Conservation (phyloP, 2,797 vertebrate genomes). For the Argya squamiceps region DNA sequence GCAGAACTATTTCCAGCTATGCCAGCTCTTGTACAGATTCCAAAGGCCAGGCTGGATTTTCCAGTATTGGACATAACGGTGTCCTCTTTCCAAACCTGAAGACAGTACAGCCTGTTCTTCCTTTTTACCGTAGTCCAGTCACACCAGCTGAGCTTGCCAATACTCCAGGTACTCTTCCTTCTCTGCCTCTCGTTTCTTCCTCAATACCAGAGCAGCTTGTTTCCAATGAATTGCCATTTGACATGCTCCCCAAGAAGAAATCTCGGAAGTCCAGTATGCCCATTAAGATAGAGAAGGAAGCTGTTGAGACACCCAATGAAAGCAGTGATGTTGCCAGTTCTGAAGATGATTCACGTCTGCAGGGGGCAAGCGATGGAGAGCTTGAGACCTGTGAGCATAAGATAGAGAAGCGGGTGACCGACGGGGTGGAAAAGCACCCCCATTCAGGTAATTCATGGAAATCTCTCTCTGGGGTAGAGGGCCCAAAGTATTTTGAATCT, state of each 20-base stretch:
- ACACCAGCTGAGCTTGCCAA: constrained; percentile 93
- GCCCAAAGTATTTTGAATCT: constrained; percentile 69
- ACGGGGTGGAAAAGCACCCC: constrained; percentile 51
- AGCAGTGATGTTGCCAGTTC: constrained; percentile 79
- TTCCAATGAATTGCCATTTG: constrained; percentile 76
- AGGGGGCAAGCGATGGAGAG: constrained; percentile 77
- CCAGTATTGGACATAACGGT: constrained; percentile 84
- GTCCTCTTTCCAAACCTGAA: constrained; percentile 95
- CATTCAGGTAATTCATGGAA: constrained; percentile 65
- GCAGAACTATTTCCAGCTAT: constrained; percentile 82
- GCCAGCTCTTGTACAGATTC: constrained; percentile 80
- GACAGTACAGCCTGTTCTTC: constrained; percentile 95
- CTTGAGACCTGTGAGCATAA: constrained; percentile 66
- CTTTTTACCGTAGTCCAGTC: constrained; percentile 93
- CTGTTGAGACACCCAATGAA: constrained; percentile 74
- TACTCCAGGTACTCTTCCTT: constrained; percentile 89
- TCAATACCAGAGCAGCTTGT: constrained; percentile 84
- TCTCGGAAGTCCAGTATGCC: constrained; percentile 98
- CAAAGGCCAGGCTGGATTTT: constrained; percentile 82
- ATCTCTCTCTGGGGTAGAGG: constrained; percentile 61
- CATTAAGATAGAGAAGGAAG: constrained; percentile 95
- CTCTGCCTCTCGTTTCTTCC: constrained; percentile 89
- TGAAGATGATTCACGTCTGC: constrained; percentile 81
- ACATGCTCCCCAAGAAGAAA: constrained; percentile 94
- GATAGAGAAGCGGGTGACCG: constrained; percentile 45